Evolutionary conservation across 2,797 vertebrate genomes (phyloP).

Genomic region (Pangasius sanitwongsei): DNA sequence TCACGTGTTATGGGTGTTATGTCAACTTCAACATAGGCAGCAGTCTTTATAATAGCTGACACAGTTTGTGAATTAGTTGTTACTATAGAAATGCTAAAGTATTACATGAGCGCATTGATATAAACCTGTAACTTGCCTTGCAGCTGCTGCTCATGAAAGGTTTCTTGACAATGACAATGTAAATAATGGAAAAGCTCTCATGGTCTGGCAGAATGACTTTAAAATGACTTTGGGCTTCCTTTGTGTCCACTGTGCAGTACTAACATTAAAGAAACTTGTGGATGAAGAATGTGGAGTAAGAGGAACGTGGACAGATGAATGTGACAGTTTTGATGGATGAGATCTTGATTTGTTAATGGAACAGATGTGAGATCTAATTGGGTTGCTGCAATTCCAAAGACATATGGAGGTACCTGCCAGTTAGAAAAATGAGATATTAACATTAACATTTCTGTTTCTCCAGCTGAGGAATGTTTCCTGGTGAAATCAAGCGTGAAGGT

Average conservation of each 20-base stretch:
- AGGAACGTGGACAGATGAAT: slow-evolving; percentile 56
- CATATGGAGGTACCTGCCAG: slow-evolving; percentile 60
- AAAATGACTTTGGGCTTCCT: slow-evolving; percentile 16
- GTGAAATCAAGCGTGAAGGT: slow-evolving; percentile 55
- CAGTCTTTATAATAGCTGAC: neutral
- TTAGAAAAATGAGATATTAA: slow-evolving; percentile 61
- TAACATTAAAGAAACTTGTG: neutral
- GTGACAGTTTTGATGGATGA: slow-evolving; percentile 75
- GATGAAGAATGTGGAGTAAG: slow-evolving; percentile 50
- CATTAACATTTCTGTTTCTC: slow-evolving; percentile 63
- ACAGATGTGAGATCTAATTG: slow-evolving; percentile 78
- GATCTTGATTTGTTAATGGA: slow-evolving; percentile 70
- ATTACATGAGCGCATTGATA: neutral
- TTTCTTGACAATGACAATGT: neutral
- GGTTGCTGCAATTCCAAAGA: slow-evolving; percentile 68
- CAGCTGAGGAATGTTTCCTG: slow-evolving; percentile 44
- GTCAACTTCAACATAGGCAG: neutral
- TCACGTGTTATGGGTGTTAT: neutral
- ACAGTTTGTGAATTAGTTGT: neutral
- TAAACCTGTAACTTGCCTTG: neutral
- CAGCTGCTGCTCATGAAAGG: neutral
- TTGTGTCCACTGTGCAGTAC: neutral
- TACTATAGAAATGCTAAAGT: neutral
- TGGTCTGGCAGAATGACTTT: neutral
- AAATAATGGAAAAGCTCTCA: neutral